A percentile compares a stretch with the other conserved stretches of the same genome.
Conservation (phyloP, 2,888 invertebrate species). For the Laspeyria flexula region DNA sequence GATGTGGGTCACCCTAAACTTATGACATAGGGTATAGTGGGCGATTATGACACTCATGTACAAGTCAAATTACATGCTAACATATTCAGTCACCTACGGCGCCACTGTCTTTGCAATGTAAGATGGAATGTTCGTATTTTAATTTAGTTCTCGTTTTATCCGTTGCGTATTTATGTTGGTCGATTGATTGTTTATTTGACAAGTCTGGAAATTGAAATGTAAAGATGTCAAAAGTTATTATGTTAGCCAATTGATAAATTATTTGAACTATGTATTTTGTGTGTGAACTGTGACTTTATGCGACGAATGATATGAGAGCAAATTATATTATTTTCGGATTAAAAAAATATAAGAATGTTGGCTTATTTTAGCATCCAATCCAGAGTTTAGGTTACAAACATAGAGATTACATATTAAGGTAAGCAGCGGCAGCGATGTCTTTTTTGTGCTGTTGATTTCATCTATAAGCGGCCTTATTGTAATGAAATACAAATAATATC, state of each 20-base stretch:
- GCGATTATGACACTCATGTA: constrained; percentile 24
- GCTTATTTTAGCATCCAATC: no score
- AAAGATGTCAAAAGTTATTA: not conserved
- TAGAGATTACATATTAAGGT: no score
- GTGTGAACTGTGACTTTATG: no score
- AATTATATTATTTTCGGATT: no score
- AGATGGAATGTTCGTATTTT: not conserved
- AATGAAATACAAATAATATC: no score
- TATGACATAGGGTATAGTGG: constrained; percentile 26
- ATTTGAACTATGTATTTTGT: not conserved
- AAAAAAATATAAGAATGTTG: no score
- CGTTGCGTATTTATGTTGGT: not conserved
- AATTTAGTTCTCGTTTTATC: not conserved
- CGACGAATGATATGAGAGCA: no score
- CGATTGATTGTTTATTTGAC: not conserved
- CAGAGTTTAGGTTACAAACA: no score
- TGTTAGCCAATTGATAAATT: not conserved
- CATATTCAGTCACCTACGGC: not conserved
- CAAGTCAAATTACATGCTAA: not conserved
- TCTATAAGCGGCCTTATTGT: no score
- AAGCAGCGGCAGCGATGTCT: no score
- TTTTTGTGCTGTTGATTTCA: no score
- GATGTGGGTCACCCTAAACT: constrained; percentile 32
- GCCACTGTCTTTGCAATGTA: not conserved
- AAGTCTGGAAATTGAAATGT: not conserved